A percentile compares a stretch with the other conserved stretches of the same genome.
Conservation (phyloP, 2,113 vertebrate species). For the Hypocryptadius cinnamomeus region DNA sequence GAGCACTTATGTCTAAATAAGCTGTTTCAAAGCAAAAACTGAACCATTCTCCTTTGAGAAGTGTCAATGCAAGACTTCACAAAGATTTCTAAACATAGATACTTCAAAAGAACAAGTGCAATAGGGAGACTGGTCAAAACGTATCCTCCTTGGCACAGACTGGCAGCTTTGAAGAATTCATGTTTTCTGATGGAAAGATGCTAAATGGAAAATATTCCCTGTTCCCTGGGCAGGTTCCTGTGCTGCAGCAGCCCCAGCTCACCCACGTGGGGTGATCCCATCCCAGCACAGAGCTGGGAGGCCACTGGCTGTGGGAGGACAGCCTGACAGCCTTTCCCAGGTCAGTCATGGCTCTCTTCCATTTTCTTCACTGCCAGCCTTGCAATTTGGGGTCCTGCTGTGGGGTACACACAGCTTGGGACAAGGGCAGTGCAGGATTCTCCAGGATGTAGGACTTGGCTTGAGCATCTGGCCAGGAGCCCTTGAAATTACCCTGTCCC, state of each 20-base stretch:
- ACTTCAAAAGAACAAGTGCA: slow-evolving; percentile 42
- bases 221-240: neutral
- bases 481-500: neutral
- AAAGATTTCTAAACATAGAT: slow-evolving; percentile 56
- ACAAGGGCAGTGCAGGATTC: neutral
- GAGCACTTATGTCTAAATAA: slow-evolving; percentile 16
- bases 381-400: neutral
- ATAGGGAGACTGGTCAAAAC: slow-evolving; percentile 27
- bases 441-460: neutral
- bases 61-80: slow-evolving; percentile 22
- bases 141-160: neutral
- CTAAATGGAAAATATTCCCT: neutral
- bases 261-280: fast-evolving
- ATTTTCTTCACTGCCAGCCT: neutral
- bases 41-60: slow-evolving; percentile 11
- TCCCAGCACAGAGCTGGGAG: neutral
- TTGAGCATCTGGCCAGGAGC: fast-evolving
- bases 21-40: slow-evolving; percentile 7
- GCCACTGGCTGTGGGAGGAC: neutral
- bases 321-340: neutral
- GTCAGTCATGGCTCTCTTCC: neutral
- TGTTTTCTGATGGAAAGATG: neutral
- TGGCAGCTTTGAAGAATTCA: neutral
- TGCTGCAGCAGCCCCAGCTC: fast-evolving
- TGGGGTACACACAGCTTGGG: neutral